phyloP scores from a whole-genome alignment of 2,113 vertebrate species.

The Gymnorhina tibicen region DNA sequence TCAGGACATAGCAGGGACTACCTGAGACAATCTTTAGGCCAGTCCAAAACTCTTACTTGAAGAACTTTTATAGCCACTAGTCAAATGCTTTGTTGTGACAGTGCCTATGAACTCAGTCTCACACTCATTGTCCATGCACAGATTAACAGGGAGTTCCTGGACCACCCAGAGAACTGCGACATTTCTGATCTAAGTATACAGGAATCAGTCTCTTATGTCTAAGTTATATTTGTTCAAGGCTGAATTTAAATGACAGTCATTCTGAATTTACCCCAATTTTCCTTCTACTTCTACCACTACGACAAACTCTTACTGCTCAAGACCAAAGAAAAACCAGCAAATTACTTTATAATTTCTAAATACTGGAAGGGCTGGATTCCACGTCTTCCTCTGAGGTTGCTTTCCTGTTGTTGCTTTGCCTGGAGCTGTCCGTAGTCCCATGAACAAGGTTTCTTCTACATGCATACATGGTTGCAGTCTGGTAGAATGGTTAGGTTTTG shows the following conservation, averaged over 20 bases:
- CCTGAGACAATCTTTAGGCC: not conserved
- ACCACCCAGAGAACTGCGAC: not conserved
- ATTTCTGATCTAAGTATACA: not conserved
- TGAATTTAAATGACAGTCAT: not conserved
- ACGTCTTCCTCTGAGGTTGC: not conserved
- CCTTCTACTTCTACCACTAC: not conserved
- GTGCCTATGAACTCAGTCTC: not conserved
- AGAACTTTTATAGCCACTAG: not conserved
- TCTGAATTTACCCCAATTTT: not conserved
- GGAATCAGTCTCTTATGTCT: not conserved
- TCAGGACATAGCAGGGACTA: not conserved
- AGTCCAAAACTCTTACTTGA: not conserved
- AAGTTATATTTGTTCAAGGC: not conserved
- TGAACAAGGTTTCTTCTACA: accelerated
- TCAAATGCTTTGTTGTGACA: not conserved
- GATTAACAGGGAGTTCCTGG: not conserved
- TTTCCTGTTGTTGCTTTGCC: not conserved
- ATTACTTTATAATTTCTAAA: not conserved
- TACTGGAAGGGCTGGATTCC: not conserved
- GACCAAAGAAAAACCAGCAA: not conserved
- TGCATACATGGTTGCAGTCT: not conserved
- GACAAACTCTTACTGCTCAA: not conserved
- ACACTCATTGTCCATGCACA: not conserved
- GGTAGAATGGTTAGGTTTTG: not conserved
- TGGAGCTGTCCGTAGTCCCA: not conserved